Evolutionary conservation across 2,797 vertebrate species (phyloP), one percentile per base, ranked within the genome.

Genomic region (Anguilla obscura): DNA sequence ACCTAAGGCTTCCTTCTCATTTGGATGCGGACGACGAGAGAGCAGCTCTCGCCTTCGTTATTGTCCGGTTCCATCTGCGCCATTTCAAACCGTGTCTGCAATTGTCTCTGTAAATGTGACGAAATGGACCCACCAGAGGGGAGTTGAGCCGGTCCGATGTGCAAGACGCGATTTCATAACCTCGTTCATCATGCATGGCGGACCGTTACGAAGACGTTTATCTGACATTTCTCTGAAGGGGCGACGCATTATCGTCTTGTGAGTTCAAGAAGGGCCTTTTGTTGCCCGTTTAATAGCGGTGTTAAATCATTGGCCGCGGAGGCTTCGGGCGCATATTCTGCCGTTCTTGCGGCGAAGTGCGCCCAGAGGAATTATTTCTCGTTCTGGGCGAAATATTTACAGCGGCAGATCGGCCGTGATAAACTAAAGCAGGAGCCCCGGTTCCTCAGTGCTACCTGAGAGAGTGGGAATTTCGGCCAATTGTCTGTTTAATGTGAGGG

Each of bases 371-470:
- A 60, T 54, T n/a, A 33, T 84, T 69, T 33, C 9, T 84, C 48
- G 58, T 87, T 48, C 56, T 14, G 56, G 16, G 69, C 36, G 56
- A 48, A 84, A 84, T 84, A 87, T 87, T 87, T 87, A 84, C 80
- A 50, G 60, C 87, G 60, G 84, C 79, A 87, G 82, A 84, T 16
- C 54, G 6, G 10, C 88, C 30, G 2, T 83, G 74, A 88, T 88
- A 50, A 36, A 63, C 74, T 71, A 27, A 3, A 6, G 56, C n/a
- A 45, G 74, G 54, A 1, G 33, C 21, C 50, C 21, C 10, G n/a
- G n/a, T 86, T 60, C 6, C 48, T 69, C 85, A 69, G 30, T 56
- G 50, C 66, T 24, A 63, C 60, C 85, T 86, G 21, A 40, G 83
- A 45, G 85, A 74, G 0, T 10, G 54, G 14, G 63, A 74, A 82